A percentile compares a stretch with the other conserved stretches of the same genome.
Conservation (phyloP, 64 coral and sea anemone species). For the Porites australiensis region DNA sequence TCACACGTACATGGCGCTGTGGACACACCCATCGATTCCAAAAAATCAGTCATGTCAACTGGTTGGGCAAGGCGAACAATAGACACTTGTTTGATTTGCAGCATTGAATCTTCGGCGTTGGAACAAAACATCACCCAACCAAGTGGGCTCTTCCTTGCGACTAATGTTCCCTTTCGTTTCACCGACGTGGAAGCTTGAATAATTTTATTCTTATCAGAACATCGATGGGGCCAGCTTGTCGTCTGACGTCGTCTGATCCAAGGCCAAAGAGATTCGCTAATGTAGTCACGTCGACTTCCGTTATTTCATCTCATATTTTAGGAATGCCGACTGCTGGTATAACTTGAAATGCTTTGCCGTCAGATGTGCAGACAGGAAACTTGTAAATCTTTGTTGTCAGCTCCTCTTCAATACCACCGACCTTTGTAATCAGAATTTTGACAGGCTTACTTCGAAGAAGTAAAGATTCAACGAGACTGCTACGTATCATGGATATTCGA, state of each 20-base stretch:
- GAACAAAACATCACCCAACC: too few relatives aligned
- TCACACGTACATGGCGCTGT: slow-evolving; percentile 66
- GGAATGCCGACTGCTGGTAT: slow-evolving; percentile 77
- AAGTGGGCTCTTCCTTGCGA: slow-evolving; percentile 73
- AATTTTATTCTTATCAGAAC: slow-evolving; percentile 83
- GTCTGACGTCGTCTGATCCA: background rate
- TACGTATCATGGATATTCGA: too few relatives aligned
- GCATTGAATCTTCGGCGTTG: slow-evolving; percentile 10
- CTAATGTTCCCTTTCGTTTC: slow-evolving; percentile 76
- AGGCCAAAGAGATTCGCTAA: slow-evolving; percentile 52
- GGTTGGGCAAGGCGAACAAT: slow-evolving; percentile 66
- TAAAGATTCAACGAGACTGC: too few relatives aligned
- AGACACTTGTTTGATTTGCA: slow-evolving; percentile 53
- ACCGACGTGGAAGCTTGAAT: slow-evolving; percentile 68
- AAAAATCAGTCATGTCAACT: slow-evolving; percentile 75
- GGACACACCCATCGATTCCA: too few relatives aligned
- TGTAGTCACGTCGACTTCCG: slow-evolving; percentile 22
- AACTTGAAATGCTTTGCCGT: slow-evolving; percentile 25
- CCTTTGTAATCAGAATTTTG: slow-evolving; percentile 27
- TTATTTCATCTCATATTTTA: slow-evolving; percentile 48
- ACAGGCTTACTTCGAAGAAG: too few relatives aligned
- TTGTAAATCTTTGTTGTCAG: background rate
- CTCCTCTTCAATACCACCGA: slow-evolving; percentile 63
- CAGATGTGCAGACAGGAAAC: slow-evolving; percentile 17
- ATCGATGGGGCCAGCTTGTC: slow-evolving; percentile 69